These are phyloP conservation scores for Teleopsis dalmanni DNA, from an alignment of 1,140 invertebrate genomes.

Conservation along the genomic window DNA sequence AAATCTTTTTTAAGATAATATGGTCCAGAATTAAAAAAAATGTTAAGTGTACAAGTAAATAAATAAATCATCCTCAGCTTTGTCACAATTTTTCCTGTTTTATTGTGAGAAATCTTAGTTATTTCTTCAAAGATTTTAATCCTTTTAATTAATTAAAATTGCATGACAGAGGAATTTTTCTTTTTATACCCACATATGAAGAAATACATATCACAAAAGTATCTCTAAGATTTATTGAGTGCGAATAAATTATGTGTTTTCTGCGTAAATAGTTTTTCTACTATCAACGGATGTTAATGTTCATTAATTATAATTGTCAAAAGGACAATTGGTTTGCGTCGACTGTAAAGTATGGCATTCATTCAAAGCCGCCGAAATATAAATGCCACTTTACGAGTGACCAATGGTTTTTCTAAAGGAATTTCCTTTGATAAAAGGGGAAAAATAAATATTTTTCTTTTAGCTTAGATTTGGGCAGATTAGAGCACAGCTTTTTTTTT, in stretches of 20 bases:
- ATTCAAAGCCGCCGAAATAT: too few relatives aligned
- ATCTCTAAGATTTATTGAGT: conserved; percentile 8
- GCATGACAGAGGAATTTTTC: too few relatives aligned
- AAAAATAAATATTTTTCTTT: conserved; percentile 3
- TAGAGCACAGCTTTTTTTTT: not conserved
- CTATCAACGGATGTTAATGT: conserved; percentile 1
- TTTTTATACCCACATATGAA: too few relatives aligned
- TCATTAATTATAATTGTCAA: conserved; percentile 10
- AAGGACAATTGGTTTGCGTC: conserved; percentile 4
- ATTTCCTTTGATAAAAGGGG: not conserved
- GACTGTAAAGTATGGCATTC: too few relatives aligned
- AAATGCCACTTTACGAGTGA: too few relatives aligned
- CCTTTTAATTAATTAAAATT: conserved; percentile 11
- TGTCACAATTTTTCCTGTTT: too few relatives aligned
- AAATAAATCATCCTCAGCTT: too few relatives aligned
- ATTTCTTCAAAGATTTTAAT: conserved; percentile 6
- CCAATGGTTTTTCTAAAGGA: too few relatives aligned
- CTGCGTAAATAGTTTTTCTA: not conserved
- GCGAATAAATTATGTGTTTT: conserved; percentile 8
- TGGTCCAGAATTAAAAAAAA: too few relatives aligned
- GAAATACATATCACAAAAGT: conserved; percentile 7
- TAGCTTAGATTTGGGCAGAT: not conserved
- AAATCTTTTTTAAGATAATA: too few relatives aligned
- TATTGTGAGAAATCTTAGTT: too few relatives aligned
- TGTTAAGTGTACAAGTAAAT: too few relatives aligned